Conservation (phyloP, 2,888 invertebrate genomes). For the Orthonychiurus folsomi region DNA sequence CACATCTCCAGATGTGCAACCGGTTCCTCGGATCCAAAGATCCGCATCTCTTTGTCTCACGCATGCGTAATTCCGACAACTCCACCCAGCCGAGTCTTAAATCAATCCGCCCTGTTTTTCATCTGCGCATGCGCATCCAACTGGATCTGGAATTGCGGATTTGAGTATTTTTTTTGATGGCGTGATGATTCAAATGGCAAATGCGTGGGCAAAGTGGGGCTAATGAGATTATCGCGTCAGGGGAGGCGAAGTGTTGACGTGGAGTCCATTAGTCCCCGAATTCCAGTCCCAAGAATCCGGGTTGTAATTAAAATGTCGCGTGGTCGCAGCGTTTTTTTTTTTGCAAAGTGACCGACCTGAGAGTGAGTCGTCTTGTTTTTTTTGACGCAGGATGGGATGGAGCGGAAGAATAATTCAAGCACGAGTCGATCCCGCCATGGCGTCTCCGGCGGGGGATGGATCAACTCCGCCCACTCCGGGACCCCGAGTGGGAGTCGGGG, state of each 20-base stretch:
- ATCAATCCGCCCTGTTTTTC: too few relatives aligned
- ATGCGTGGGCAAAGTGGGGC: background rate
- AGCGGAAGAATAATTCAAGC: background rate
- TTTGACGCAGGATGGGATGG: background rate
- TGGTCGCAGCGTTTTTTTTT: too few relatives aligned
- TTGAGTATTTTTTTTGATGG: background rate
- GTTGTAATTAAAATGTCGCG: background rate
- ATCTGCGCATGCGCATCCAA: too few relatives aligned
- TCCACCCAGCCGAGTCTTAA: too few relatives aligned
- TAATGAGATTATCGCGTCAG: background rate
- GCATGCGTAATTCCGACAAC: too few relatives aligned
- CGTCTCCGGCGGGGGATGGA: background rate
- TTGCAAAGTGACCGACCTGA: background rate
- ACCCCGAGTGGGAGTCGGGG: background rate
- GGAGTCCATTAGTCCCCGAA: too few relatives aligned
- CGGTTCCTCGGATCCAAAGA: too few relatives aligned
- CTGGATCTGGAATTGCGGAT: too few relatives aligned
- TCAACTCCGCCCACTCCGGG: too few relatives aligned
- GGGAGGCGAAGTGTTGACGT: background rate
- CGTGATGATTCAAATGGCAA: background rate
- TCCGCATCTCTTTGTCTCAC: too few relatives aligned
- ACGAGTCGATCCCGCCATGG: background rate
- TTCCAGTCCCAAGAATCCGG: too few relatives aligned
- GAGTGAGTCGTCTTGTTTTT: background rate
- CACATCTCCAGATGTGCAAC: too few relatives aligned